These are phyloP conservation scores for Pterocles orientalis DNA, from an alignment of 2,113 vertebrate genomes.

Conservation along the genomic window DNA sequence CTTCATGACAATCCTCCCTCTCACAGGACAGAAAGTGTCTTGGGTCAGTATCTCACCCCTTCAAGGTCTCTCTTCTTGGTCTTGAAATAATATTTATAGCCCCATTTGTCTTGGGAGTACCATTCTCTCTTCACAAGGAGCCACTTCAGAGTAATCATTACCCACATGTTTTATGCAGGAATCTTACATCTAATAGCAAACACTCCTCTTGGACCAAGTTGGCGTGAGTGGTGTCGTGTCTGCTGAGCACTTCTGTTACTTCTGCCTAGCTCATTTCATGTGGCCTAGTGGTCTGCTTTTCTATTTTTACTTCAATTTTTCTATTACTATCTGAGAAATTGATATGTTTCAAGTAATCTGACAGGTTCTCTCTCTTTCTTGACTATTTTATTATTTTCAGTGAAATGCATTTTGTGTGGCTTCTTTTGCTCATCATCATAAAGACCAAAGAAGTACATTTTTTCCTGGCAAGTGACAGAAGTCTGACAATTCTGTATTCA, in stretches of 20 bases:
- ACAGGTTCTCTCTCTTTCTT: not conserved
- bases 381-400: constrained; percentile 6
- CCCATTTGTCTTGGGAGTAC: constrained; percentile 1
- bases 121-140: not conserved
- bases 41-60: not conserved
- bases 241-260: not conserved
- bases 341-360: not conserved
- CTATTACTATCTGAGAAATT: not conserved
- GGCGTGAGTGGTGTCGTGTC: not conserved
- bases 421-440: not conserved
- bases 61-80: not conserved
- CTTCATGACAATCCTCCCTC: not conserved
- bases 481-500: not conserved
- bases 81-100: constrained; percentile 43
- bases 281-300: not conserved
- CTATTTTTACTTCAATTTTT: not conserved
- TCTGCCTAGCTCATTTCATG: not conserved
- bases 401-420: not conserved
- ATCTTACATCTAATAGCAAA: constrained; percentile 1
- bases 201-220: not conserved
- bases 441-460: not conserved
- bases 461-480: not conserved
- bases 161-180: constrained; percentile 32
- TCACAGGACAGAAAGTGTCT: not conserved
- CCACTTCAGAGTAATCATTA: constrained; percentile 10